These are phyloP conservation scores for Sebastes umbrosus DNA, from an alignment of 2,797 vertebrate species.

Conservation along the genomic window DNA sequence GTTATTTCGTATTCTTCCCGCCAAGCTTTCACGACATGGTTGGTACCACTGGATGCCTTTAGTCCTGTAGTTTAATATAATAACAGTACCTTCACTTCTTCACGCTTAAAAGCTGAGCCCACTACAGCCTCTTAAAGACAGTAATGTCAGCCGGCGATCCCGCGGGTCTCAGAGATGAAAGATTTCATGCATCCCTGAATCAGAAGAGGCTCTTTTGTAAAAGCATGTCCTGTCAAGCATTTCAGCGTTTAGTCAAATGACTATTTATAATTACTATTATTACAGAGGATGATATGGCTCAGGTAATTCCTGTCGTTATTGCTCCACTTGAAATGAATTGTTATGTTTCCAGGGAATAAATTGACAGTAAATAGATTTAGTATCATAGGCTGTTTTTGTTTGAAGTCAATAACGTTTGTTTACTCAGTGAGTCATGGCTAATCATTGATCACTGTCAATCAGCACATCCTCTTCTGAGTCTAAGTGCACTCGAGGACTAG, in stretches of 20 bases:
- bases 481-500: neutral
- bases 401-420: constrained; percentile 5
- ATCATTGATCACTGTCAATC: constrained; percentile 9
- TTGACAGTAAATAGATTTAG: neutral
- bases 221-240: neutral
- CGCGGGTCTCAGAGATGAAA: neutral
- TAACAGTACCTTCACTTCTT: fast-evolving
- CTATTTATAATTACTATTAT: neutral
- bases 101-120: neutral
- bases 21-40: too few species aligned
- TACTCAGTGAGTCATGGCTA: constrained; percentile 5
- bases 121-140: neutral
- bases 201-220: neutral
- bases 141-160: neutral
- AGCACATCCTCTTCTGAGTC: neutral
- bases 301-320: neutral
- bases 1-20: too few species aligned
- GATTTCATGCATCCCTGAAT: neutral
- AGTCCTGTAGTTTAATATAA: too few species aligned
- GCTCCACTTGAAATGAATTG: constrained; percentile 14
- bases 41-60: too few species aligned
- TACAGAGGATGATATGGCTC: neutral
- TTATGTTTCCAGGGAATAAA: neutral
- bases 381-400: neutral
- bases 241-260: neutral